Evolutionary conservation across 2,888 invertebrate genomes (phyloP), one percentile per base, ranked within the genome.

Genomic region (Emmelina monodactyla): DNA sequence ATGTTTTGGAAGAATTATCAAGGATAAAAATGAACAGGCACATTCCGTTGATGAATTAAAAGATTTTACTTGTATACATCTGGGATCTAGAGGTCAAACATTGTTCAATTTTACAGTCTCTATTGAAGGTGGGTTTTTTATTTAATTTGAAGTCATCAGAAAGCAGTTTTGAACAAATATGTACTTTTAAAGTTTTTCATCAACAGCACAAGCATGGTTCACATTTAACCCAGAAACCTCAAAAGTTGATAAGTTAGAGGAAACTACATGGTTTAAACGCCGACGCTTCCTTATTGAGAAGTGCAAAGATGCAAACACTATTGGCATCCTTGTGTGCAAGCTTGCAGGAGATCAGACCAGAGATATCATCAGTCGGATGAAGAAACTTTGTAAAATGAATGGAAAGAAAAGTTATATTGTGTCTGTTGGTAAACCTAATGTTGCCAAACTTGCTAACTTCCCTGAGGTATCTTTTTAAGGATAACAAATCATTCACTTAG

Each of bases 381-480:
- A 91, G 60, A 64, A 81, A 34, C 71, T 94, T 34, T 86, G 94
- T 25, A 86, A 85, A 50, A 65, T 82, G 1, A 87, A 89, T 37
- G 88, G 89, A 0, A 96, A 95, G 58, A 95, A 93, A 60, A 88
- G 88, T 43, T 97, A 97, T 57, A 88, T 94, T 31, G 87, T 98
- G 36, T 92, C 92, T 14, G 92, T 98, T 35, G 98, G 97, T 3
- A 95, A 96, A 62, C 90, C 96, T 2, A 97, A 94, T 76, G 90
- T 92, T 9, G 89, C 94, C 0, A 99, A 99, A 67, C 73, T 99
- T 40, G 95, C 96, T 0, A 99, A 99, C 72, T 96, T 97, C 64
- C 87, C 91, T 36, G 93, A 94, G 80, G 88, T 88, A 65, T 57
- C 9, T 4, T 25, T 25, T 4, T 10, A 25, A 7, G 9, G 3